Percentiles rank a stretch among this genome's conserved stretches.
Evolutionary conservation across 2,888 invertebrate genomes (phyloP).

Genomic region (Tricholauxania praeusta): DNA sequence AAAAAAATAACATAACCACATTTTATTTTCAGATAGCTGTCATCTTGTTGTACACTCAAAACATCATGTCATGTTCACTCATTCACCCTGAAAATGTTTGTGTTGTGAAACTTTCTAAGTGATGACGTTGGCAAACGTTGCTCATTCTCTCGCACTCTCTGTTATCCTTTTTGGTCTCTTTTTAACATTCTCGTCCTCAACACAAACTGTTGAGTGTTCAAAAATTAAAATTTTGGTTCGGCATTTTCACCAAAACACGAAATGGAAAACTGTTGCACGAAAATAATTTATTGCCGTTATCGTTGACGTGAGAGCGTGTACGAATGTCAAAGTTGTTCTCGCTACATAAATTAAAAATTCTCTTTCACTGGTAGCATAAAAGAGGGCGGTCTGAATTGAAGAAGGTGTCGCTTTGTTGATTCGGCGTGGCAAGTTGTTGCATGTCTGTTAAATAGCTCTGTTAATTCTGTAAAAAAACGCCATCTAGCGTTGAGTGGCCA

Average conservation of each 20-base stretch:
- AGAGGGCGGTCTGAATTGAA: not conserved
- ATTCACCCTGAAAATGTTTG: constrained; percentile 8
- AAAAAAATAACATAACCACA: not conserved
- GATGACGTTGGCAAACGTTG: not conserved
- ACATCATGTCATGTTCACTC: not conserved
- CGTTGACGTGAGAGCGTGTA: constrained; percentile 10
- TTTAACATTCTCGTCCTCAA: constrained; percentile 45
- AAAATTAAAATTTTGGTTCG: not conserved
- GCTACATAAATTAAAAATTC: constrained; percentile 24
- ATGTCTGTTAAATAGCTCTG: not conserved
- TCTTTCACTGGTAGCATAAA: not conserved
- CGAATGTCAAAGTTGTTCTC: constrained; percentile 6
- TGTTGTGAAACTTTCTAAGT: not conserved
- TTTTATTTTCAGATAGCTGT: too few species aligned
- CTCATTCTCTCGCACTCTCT: not conserved
- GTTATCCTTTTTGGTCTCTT: constrained; percentile 32
- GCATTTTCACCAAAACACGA: too few species aligned
- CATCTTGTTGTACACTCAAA: not conserved
- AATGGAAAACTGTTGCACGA: constrained; percentile 39
- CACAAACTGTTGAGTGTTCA: not conserved
- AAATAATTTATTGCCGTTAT: constrained; percentile 16
- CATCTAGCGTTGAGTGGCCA: constrained; percentile 23
- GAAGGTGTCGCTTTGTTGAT: too few species aligned
- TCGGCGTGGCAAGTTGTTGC: not conserved
- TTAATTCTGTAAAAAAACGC: not conserved